These are phyloP conservation scores for Vanacampus margaritifer DNA, from an alignment of 2,113 vertebrate genomes.

Conservation along the genomic window DNA sequence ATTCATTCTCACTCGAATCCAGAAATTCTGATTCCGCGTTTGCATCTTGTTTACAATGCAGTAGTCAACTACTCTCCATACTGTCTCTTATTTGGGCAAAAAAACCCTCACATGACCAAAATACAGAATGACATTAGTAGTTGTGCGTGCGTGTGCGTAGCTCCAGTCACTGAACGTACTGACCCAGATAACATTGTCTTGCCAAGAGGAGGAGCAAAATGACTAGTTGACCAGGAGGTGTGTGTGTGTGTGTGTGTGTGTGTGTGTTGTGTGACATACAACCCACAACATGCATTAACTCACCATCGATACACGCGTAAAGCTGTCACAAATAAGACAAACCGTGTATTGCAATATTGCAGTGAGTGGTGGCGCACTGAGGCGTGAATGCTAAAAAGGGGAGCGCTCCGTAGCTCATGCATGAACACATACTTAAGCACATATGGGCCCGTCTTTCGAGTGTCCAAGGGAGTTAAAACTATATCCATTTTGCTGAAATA, in stretches of 20 bases:
- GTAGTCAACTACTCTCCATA: not conserved
- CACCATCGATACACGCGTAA: not conserved
- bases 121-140: not conserved
- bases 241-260: slow-evolving; percentile 1
- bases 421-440: slow-evolving; percentile 2
- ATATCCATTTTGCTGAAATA: slow-evolving; percentile 21
- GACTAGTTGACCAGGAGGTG: not conserved
- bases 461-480: slow-evolving; percentile 18
- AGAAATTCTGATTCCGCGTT: no score
- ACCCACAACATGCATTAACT: not conserved
- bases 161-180: slow-evolving; percentile 24
- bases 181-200: slow-evolving; percentile 30
- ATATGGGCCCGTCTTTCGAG: not conserved
- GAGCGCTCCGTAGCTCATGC: slow-evolving; percentile 2
- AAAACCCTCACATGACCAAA: not conserved
- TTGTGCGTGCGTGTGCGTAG: slow-evolving; percentile 3
- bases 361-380: slow-evolving; percentile 9
- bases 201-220: slow-evolving; percentile 21
- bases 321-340: slow-evolving; percentile 4
- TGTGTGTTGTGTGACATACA: not conserved
- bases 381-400: slow-evolving; percentile 17
- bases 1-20: no score
- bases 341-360: slow-evolving; percentile 1
- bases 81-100: not conserved
- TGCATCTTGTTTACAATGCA: no score